Base-by-base conservation (phyloP, 2,888 invertebrate species). In the Sceliomorpha sp. region DNA sequence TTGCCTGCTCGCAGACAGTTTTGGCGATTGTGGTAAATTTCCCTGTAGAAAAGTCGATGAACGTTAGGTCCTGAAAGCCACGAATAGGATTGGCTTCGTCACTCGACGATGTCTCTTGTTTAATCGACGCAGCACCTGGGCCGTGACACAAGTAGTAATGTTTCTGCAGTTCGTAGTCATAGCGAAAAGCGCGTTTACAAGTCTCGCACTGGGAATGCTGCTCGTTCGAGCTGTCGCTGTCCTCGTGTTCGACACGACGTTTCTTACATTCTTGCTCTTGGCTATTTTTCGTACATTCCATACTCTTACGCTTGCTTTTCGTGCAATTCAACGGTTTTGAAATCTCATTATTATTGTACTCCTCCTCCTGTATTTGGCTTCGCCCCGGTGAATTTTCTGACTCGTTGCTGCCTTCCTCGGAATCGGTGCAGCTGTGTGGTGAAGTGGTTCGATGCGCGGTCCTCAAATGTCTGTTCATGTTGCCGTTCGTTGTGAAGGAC, bases 401-500 rank as follows among this genome's bases (percentile, higher is more conserved):
- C 55, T 85, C 85, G 64, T 80, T 78, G 76, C 81, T 83, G 47
- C 80, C 81, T 36, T 40, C 81, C 9, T 84, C 85, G 3, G 84
- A 83, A 45, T 85, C 86, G 1, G 84, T 85, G 58, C 74, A 82
- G 36, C 83, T 84, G 64, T 80, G 77, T 0, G 81, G 77, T n/a
- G 82, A 76, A 1, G 62, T 45, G 9, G 66, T 36, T 2, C 83
- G 70, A 59, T 88, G 88, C 3, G 84, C 83, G 1, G 94, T 94
- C 63, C 94, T 90, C 90, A 94, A 92, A 86, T 96, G 96, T 29
- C 95, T 90, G 83, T 95, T 95, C 95, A 96, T 95, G 87, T 95
- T 95, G 15, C 95, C 95, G 85, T 95, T 95, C 8, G 95, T 95
- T 26, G 95, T 95, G 88, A 96, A 96, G 31, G 94, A 93, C 88